Base-by-base conservation (phyloP, 2,113 vertebrate species). In the Scopus umbretta region DNA sequence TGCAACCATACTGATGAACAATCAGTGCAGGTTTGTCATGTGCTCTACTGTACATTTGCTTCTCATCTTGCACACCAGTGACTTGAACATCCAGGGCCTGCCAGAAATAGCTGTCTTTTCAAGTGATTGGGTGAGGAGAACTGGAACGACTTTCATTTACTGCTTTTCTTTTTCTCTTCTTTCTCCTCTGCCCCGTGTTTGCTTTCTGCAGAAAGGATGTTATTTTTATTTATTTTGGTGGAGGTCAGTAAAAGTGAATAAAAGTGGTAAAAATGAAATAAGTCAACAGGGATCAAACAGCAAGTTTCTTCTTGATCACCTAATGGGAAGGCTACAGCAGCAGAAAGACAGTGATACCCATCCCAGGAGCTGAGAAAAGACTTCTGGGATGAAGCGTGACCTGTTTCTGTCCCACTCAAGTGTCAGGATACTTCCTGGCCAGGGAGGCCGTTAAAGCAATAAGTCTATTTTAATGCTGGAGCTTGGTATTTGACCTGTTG, bases 31-130 rank as follows among this genome's bases (percentile, higher is more conserved):
- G 62, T 90, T 26, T 80, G 85, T 92, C 93, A 83, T 66, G 88
- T 96, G 94, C 96, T 90, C 61, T 49, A 7, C 91, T 81, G 53
- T 50, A 72, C 19, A 5, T 70, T 93, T 32, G 47, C 96, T 87
- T 90, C 96, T 96, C 90, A 1, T 90, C 90, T 92, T 88, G 90
- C 88, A 36, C 12, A 76, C 19, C 71, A 34, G 85, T 36, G 71
- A n/a, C 81, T 66, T 66, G 94, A 86, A 42, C 0, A 2, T 86
- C 86, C 75, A 43, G 82, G 94, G 89, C 26, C 67, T 93, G 96
- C 96, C 92, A 80, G 76, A 93, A 94, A 96, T 92, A 97, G 92
- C 90, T 42, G 68, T 76, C 58, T 91, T 86, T 74, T 73, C 92
- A 86, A 94, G 79, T 45, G 79, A 80, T 76, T 56, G 74, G 90